Evolutionary conservation across 2,113 vertebrate species (phyloP).

Genomic region (Alligator sinensis): DNA sequence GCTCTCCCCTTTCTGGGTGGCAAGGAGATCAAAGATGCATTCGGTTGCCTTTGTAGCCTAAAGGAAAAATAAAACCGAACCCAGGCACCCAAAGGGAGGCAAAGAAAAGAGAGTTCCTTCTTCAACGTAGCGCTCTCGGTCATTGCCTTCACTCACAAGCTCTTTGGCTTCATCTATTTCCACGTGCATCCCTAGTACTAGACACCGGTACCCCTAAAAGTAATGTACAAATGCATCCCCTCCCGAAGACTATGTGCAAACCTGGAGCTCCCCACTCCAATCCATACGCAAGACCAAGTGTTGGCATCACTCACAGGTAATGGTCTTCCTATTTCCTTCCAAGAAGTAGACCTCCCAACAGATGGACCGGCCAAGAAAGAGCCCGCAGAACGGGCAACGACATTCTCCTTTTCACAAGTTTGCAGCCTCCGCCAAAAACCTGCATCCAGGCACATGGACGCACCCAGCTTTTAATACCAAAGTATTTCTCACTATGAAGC

Average conservation of each 20-base stretch:
- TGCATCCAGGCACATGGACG: conserved; percentile 46
- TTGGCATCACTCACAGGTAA: background rate
- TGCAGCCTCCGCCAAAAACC: conserved; percentile 17
- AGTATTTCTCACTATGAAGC: background rate
- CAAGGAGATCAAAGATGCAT: background rate
- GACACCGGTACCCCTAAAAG: fast-evolving
- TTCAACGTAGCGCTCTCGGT: background rate
- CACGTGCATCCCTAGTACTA: background rate
- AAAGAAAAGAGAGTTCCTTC: background rate
- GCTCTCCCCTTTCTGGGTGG: fast-evolving
- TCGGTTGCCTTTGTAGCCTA: background rate
- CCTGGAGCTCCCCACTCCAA: background rate
- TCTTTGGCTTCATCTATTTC: background rate
- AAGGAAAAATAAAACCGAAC: background rate
- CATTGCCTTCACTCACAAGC: background rate
- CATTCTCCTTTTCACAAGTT: conserved; percentile 3
- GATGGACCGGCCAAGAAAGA: conserved; percentile 69
- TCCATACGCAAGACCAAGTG: conserved; percentile 47
- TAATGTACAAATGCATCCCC: background rate
- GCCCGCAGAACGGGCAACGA: conserved; percentile 48
- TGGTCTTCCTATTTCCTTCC: conserved; percentile 47
- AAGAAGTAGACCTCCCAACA: conserved; percentile 66
- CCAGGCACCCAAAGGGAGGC: background rate
- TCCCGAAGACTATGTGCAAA: background rate
- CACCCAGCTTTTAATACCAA: conserved; percentile 28